Evolutionary conservation across 2,888 invertebrate genomes (phyloP), one percentile per base, ranked within the genome.

Genomic region (Leptinotarsa tumamoca): DNA sequence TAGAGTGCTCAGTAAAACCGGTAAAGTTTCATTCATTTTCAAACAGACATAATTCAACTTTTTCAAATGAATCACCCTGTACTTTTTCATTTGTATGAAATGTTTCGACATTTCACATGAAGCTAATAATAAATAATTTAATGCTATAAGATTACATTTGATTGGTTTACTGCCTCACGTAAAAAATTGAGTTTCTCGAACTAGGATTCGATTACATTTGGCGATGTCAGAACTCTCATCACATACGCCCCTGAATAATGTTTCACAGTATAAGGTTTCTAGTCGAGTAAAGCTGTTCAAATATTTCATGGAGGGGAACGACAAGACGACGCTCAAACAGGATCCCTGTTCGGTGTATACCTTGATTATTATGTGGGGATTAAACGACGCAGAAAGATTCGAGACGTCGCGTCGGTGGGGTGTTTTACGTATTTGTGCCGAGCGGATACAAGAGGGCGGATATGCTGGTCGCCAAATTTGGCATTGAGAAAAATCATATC

Each of bases 331-430:
- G 33, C 63, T 63, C 63, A 33, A 63, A 63, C 33, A n/a, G 4
- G 63, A 27, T 27, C 63, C 33, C 63, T 63, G 18, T 58, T 21
- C 58, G 7, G 21, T 58, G 58, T 58, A 21, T 58, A 58, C 58
- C 7, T 10, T 33, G 63, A 63, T 63, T 63, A 63, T 63, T 63
- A 63, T 27, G 63, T 63, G 15, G 14, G 27, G 17, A 27, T 63
- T 63, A 63, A 33, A n/a, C 27, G 27, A 63, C 17, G 63, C 63
- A 33, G 33, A 63, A 63, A 63, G 33, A 63, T 63, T 33, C 63
- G n/a, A 63, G 33, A 63, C 33, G 33, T 15, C 14, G 33, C 33
- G 33, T 15, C 14, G 33, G 27, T 63, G 33, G 23, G 15, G 14
- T 27, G 61, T 27, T 27, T 61, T 27, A 56, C 63, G 27, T 63